Evolutionary conservation across 1,140 invertebrate genomes (phyloP).

Genomic region (Pararge aegeria): DNA sequence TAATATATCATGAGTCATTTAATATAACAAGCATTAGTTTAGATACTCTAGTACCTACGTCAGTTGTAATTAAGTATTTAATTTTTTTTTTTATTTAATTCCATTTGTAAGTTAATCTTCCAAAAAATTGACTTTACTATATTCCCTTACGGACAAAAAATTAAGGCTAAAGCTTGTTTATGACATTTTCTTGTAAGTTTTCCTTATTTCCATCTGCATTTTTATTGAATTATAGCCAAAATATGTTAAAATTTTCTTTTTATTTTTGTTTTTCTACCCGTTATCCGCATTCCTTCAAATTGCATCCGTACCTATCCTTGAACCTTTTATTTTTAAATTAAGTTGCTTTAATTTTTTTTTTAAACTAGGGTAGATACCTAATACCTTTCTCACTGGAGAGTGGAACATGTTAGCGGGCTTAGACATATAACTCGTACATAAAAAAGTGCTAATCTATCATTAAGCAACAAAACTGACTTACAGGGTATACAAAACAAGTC

Average conservation of each 20-base stretch:
- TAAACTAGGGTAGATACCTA: too few species aligned
- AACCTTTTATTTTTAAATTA: slow-evolving; percentile 1
- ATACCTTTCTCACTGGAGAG: too few species aligned
- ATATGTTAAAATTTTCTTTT: slow-evolving; percentile 72
- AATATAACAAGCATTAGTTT: slow-evolving; percentile 73
- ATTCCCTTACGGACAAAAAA: slow-evolving; percentile 67
- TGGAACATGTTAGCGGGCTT: too few species aligned
- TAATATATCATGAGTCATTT: slow-evolving; percentile 76
- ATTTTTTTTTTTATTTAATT: slow-evolving; percentile 73
- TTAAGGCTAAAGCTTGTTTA: slow-evolving; percentile 72
- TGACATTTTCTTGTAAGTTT: slow-evolving; percentile 77
- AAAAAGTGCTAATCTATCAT: too few species aligned
- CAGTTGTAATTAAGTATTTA: slow-evolving; percentile 77
- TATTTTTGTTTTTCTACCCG: slow-evolving; percentile 55
- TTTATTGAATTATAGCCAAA: slow-evolving; percentile 79
- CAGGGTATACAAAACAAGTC: too few species aligned
- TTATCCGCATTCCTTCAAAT: slow-evolving; percentile 10
- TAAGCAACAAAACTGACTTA: too few species aligned
- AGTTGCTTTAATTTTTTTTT: background rate
- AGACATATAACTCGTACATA: too few species aligned
- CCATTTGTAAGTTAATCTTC: slow-evolving; percentile 70
- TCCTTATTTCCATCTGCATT: slow-evolving; percentile 78
- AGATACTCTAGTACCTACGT: slow-evolving; percentile 71
- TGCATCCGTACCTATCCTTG: background rate
- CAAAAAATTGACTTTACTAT: slow-evolving; percentile 68